Conservation (phyloP, 2,888 invertebrate genomes). For the Octonoba sinensis region DNA sequence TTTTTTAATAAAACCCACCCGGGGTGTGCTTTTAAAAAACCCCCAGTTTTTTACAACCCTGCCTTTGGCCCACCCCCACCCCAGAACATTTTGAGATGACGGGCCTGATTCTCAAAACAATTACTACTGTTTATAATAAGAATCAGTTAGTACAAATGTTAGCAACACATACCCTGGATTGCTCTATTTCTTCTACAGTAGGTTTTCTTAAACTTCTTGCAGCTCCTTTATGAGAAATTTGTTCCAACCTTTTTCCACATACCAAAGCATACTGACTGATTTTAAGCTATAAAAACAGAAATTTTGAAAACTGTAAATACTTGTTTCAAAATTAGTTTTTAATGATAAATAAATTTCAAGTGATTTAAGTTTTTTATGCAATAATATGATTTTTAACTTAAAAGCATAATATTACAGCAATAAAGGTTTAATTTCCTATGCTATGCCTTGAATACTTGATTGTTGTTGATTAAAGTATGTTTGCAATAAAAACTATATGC, state of each 20-base stretch:
- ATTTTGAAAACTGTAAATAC: not conserved
- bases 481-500: too few relatives aligned
- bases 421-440: too few relatives aligned
- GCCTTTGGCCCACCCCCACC: too few relatives aligned
- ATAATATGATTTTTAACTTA: not conserved
- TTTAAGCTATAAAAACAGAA: slow-evolving; percentile 76
- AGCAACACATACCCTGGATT: slow-evolving; percentile 81
- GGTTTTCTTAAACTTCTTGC: slow-evolving; percentile 89
- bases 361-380: not conserved
- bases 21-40: too few relatives aligned
- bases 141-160: not conserved
- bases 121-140: too few relatives aligned
- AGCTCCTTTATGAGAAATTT: slow-evolving; percentile 87
- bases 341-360: too few relatives aligned
- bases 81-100: too few relatives aligned
- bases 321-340: not conserved
- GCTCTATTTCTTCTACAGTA: slow-evolving; percentile 92
- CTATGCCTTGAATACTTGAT: too few relatives aligned
- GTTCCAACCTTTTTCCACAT: slow-evolving; percentile 87
- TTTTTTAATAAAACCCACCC: too few relatives aligned
- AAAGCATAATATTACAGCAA: not conserved
- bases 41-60: too few relatives aligned
- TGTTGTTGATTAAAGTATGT: too few relatives aligned
- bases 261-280: slow-evolving; percentile 93
- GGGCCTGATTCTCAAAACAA: too few relatives aligned